Conservation (phyloP, 2,888 invertebrate species). For the Dysmachus trigonus region DNA sequence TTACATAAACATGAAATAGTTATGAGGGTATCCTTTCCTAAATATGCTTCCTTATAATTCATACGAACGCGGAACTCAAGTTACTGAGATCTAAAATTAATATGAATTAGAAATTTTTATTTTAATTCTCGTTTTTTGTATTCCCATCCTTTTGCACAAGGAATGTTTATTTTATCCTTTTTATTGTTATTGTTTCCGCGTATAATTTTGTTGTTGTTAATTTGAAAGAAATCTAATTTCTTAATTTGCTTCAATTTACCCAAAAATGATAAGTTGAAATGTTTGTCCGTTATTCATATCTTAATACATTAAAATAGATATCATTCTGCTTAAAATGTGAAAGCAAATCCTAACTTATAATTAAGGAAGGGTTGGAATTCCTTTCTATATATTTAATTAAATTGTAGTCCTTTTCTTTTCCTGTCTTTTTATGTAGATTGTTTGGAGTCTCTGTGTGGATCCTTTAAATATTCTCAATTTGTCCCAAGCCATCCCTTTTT, state of each 20-base stretch:
- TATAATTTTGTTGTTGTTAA: background rate
- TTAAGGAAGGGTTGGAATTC: background rate
- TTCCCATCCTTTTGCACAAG: background rate
- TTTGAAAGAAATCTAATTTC: background rate
- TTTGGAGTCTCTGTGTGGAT: background rate
- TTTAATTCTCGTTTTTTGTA: background rate
- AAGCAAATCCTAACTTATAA: background rate
- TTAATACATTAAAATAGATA: background rate
- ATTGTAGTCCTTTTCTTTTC: background rate
- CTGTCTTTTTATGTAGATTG: background rate
- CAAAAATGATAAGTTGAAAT: background rate
- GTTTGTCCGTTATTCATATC: background rate
- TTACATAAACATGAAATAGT: background rate
- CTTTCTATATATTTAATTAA: background rate
- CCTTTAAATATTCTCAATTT: background rate
- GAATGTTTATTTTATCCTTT: background rate
- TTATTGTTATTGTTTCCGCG: background rate
- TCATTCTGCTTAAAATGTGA: background rate
- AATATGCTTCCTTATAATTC: too few relatives aligned
- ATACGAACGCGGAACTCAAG: too few relatives aligned
- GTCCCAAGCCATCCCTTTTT: background rate
- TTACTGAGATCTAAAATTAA: too few relatives aligned
- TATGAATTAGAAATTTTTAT: too few relatives aligned
- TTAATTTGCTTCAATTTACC: background rate
- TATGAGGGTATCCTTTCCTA: background rate